These are phyloP conservation scores for Siniperca chuatsi DNA, from an alignment of 2,113 vertebrate species.

Conservation along the genomic window DNA sequence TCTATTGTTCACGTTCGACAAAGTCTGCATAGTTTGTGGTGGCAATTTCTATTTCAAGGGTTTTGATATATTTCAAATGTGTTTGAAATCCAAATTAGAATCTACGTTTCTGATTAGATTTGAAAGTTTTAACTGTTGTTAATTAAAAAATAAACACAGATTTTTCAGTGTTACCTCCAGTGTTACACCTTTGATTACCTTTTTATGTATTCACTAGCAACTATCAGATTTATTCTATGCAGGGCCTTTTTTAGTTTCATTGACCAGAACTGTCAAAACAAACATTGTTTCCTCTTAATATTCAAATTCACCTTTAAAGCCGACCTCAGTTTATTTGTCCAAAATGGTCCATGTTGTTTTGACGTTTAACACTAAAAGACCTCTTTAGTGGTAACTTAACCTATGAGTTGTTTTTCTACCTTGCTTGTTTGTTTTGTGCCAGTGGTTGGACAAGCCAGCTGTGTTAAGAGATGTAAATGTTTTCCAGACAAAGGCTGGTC, in stretches of 20 bases:
- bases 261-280: constrained; percentile 56
- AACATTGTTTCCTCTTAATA: constrained; percentile 60
- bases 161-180: neutral
- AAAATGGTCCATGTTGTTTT: constrained; percentile 76
- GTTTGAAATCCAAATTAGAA: neutral
- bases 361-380: constrained; percentile 75
- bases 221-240: neutral
- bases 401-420: constrained; percentile 73
- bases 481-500: constrained; percentile 66
- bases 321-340: constrained; percentile 77
- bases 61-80: neutral
- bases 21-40: constrained; percentile 41
- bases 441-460: constrained; percentile 79
- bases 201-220: neutral
- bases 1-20: constrained; percentile 63
- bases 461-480: constrained; percentile 86
- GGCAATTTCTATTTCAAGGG: constrained; percentile 33
- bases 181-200: neutral
- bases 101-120: neutral
- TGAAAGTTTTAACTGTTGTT: neutral
- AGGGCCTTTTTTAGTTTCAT: constrained; percentile 3
- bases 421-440: constrained; percentile 79
- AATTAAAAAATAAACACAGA: neutral
- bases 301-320: constrained; percentile 69
- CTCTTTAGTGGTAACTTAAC: constrained; percentile 83